Base-by-base conservation (phyloP, 1,140 invertebrate species). In the Zaprionus davidi region DNA sequence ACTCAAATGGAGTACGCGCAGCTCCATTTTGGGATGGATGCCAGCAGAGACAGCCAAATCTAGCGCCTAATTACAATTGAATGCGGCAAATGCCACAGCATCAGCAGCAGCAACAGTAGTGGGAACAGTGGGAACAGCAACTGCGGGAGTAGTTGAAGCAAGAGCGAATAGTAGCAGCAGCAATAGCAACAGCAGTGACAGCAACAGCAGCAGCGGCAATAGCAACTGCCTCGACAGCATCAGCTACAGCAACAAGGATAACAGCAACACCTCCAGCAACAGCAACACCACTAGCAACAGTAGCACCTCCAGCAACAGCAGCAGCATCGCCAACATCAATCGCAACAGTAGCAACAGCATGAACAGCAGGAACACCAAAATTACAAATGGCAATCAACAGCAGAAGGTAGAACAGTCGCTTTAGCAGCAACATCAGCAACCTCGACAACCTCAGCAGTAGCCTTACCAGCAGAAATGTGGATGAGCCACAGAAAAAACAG, bases 31-130 rank as follows among this genome's bases (percentile, higher is more conserved):
- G n/a, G 77, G 74, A 31, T 67, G 26, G 26, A 38, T 49, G 49
- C 28, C 15, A 62, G 46, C 31, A 11, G 53, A 36, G 41, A 59
- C 46, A 60, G 69, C 57, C 63, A 77, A 77, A 72, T 67, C 62
- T 72, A 72, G 63, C 69, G 70, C 70, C 57, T 67, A 77, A 72
- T 77, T 76, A 76, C 67, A 72, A 76, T 71, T 66, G 69, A 71
- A 76, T 69, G 66, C 38, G 72, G 41, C 51, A 34, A 57, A 56
- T 57, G 53, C 46, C 55, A 26, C 62, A 67, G 24, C 62, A 62
- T 5, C 38, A 34, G 24, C 58, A 24, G 46, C 34, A 60, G 41
- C 62, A 49, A 28, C n/a, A 58, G 22, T 12, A 56, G 31, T 9
- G 9, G 31, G 0, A 11, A 34, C 9, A 11, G 38, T 55, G 28